Base-by-base conservation (phyloP, 2,797 vertebrate genomes). In the Trichosurus vulpecula region DNA sequence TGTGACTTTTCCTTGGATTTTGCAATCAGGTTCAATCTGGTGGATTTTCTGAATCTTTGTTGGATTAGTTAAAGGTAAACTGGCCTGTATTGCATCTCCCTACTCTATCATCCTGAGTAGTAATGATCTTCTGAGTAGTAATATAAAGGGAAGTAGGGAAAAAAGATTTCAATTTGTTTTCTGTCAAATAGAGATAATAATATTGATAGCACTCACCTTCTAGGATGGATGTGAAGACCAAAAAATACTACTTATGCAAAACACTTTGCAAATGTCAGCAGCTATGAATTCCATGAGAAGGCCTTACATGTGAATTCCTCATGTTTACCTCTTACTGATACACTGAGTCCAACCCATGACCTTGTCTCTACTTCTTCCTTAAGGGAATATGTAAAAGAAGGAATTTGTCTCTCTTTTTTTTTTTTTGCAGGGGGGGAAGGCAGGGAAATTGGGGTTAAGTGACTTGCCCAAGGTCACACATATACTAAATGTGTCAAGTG, bases 341-440 rank as follows among this genome's bases (percentile, higher is more conserved):
- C 41, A 41, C 22, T 47, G 41, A 87, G 74, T 51, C 41, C 74
- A 93, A 92, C 1, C 91, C 91, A 89, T 94, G 30, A 74, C 52
- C 1, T 87, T 97, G 22, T 30, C 87, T 91, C 54, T 56, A 91
- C n/a, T 96, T 90, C 90, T 93, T 94, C 89, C 66, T 31, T 61
- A 4, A 19, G 22, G 11, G 90, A 30, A 41, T 93, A 27, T 61
- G 91, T 94, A 61, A 16, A 52, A 74, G 93, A 96, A 90, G 27
- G 8, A 5, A 92, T 94, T 93, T 94, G 25, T 93, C 52, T 52
- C 52, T 52, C n/a, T n/a, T n/a, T n/a, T n/a, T n/a, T n/a, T n/a
- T n/a, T n/a, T n/a, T n/a, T n/a, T n/a, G n/a, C n/a, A n/a, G n/a
- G n/a, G n/a, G n/a, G n/a, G n/a, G n/a, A n/a, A n/a, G n/a, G n/a